Percentiles rank a stretch among this genome's conserved stretches.
phyloP scores from a whole-genome alignment of 2,888 invertebrate genomes.

The Drosophila affinis region DNA sequence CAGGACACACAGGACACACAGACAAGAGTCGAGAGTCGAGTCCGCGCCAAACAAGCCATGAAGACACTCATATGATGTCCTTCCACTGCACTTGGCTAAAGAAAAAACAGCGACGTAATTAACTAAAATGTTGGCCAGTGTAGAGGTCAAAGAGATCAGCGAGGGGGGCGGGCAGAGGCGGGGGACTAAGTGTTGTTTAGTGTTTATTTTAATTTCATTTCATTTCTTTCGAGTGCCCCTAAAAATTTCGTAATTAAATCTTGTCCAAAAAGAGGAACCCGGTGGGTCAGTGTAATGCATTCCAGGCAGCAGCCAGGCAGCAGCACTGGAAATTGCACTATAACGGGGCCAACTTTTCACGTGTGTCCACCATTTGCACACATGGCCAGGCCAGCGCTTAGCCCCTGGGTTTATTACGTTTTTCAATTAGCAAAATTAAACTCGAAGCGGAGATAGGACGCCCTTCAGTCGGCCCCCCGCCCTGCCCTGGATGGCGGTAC shows the following conservation, averaged over 20 bases:
- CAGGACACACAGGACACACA: not conserved
- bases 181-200: slow-evolving; percentile 51
- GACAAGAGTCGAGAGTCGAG: not conserved
- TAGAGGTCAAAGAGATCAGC: slow-evolving; percentile 44
- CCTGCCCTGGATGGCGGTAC: slow-evolving; percentile 15
- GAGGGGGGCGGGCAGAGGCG: not conserved
- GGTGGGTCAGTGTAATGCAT: slow-evolving; percentile 42
- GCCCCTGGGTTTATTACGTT: slow-evolving; percentile 81
- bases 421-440: slow-evolving; percentile 83
- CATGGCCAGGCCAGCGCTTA: slow-evolving; percentile 27
- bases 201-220: slow-evolving; percentile 61
- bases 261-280: slow-evolving; percentile 5
- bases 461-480: not conserved
- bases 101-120: slow-evolving; percentile 51
- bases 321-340: slow-evolving; percentile 42
- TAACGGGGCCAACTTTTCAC: slow-evolving; percentile 29
- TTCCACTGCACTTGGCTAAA: slow-evolving; percentile 34
- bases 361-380: slow-evolving; percentile 42
- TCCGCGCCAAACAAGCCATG: slow-evolving; percentile 22
- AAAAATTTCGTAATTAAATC: not conserved
- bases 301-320: not conserved
- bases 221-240: slow-evolving; percentile 44
- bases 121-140: slow-evolving; percentile 65
- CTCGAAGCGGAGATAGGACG: slow-evolving; percentile 25
- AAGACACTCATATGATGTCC: slow-evolving; percentile 31